Evolutionary conservation across 2,888 invertebrate genomes (phyloP), one percentile per base, ranked within the genome.

Genomic region (Cenopis cana): DNA sequence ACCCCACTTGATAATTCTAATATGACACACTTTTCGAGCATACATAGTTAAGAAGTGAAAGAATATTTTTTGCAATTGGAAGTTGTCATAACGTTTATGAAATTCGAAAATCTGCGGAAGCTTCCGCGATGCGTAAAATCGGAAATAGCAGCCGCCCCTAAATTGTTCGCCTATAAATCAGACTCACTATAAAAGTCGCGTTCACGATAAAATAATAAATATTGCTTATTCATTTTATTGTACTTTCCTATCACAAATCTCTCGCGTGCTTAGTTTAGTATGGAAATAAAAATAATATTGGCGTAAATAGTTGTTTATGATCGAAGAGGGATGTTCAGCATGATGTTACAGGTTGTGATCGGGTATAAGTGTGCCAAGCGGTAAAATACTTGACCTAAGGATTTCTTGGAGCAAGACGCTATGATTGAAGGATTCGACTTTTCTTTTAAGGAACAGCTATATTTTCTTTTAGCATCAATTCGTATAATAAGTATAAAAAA

Each of bases 111-210:
- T 81, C 78, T 79, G 81, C 78, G 81, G 80, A 82, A 84, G 80
- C 80, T 69, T 81, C 81, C 84, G 74, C 83, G 85, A 81, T 81
- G 87, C 91, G 87, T 86, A 82, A 90, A 92, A 92, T 91, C 89
- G 89, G 86, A 91, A 91, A 91, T 90, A 81, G 87, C 86, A 77
- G 77, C 83, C 77, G 75, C 81, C 89, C 87, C 86, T 79, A 82
- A 85, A 86, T 82, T 85, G 88, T 85, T 90, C 85, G 85, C 78
- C 80, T 85, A 85, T 91, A 91, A 90, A 91, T 91, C 91, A 91
- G 82, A 86, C 81, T 85, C 84, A 87, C 90, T 85, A 91, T 92
- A 89, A 92, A 91, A 86, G 86, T 88, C 85, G 78, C 83, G 80
- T 78, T 80, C 77, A 69, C 82, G 85, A 89, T 89, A 89, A 87